Evolutionary conservation across 2,797 vertebrate genomes (phyloP), one percentile per base, ranked within the genome.

Genomic region (Sebastes kiyomatsui): DNA sequence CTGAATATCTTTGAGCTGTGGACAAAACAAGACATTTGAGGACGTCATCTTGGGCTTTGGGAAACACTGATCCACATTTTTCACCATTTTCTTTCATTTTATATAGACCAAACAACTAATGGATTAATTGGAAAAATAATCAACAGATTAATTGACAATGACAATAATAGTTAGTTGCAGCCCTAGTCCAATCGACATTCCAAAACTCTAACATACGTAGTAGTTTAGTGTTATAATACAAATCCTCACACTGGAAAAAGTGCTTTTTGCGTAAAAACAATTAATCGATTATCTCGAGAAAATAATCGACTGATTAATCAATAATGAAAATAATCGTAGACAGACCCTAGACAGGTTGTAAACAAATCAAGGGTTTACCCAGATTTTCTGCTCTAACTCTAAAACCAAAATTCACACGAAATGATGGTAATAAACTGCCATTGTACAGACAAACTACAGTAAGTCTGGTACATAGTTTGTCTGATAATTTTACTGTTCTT

Each of bases 1-100:
- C 46, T 42, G 38, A 42, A 42, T 42, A 0, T 42, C 0, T 16
- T 42, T 42, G 38, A 42, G 6, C 0, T 42, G 38, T 16, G 38
- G 42, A 46, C 42, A 46, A 46, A 46, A 18, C 16, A 46, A 18
- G 16, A 18, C 42, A 52, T 52, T 52, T 52, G 7, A 52, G 8
- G 49, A 52, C 4, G 2, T 52, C 42, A 46, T 46, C 6, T 18
- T 46, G 16, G 42, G 7, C 20, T 52, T 52, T 52, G 49, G 49
- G 20, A 52, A n/a, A n/a, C 49, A 52, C 49, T 52, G 49, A 20
- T 52, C 49, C 1, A 7, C 42, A 46, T 46, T 7, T 42, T 46
- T 18, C 42, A 7, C 42, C 42, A 46, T 18, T 46, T 46, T 46
- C 42, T 46, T 7, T 7, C 6, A 18, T 46, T 46, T 46, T 46